Evolutionary conservation across 2,888 invertebrate species (phyloP), one percentile per base, ranked within the genome.

Genomic region (Spilosoma lubricipeda): DNA sequence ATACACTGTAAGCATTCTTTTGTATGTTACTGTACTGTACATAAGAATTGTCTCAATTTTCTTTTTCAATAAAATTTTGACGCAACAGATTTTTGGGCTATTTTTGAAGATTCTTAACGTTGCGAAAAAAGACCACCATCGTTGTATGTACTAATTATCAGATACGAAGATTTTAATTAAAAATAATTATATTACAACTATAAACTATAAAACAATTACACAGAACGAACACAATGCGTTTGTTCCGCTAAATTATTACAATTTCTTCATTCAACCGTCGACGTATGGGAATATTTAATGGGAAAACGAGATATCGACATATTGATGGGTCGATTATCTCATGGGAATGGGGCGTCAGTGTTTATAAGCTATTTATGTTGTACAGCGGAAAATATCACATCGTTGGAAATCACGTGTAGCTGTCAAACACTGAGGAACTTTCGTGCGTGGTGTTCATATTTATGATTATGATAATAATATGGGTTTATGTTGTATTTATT

Each of bases 231-330:
- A 76, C 64, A 71, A 75, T 75, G 63, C 52, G 27, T 67, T 72
- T 56, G 72, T 72, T 68, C 68, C 69, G 73, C 48, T 73, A 45
- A 73, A 73, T 73, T 30, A 69, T 36, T 27, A 73, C 39, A 69
- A 73, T 66, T 70, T 64, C n/a, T 70, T 65, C 45, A 71, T 11
- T 52, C 66, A n/a, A 15, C 69, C 3, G 36, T 48, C 63, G 52
- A 67, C 59, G 72, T 33, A 56, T 73, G 70, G 59, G 77, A 82
- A 77, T 76, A 20, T 69, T 72, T 76, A 74, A 80, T 82, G 77
- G 71, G 84, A 82, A 82, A 39, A 27, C 75, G 75, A 80, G 73
- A 72, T 79, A 86, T 85, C 74, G 78, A 73, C 67, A 75, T 59
- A 70, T 71, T 68, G 71, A 71, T 77, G 77, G 77, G 72, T 69